Base-by-base conservation (phyloP, 2,797 vertebrate genomes). In the Argentina silus region DNA sequence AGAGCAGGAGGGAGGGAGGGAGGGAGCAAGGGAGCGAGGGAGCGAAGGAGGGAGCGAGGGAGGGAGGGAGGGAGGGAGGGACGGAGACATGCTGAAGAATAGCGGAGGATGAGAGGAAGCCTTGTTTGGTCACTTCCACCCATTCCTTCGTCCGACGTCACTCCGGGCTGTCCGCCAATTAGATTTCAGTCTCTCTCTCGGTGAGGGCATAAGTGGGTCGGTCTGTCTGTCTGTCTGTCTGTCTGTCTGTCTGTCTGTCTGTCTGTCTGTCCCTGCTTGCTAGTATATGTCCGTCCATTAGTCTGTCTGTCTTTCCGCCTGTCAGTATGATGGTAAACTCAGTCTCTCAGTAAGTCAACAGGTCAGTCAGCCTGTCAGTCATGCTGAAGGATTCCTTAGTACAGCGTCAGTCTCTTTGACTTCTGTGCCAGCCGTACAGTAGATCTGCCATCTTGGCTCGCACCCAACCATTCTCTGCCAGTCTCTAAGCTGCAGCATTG, bases 371-470 rank as follows among this genome's bases (percentile, higher is more conserved):
- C 86, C 84, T 90, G n/a, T 90, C 86, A 86, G 55, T 36, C 27
- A 1, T 36, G 1, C 27, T 36, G n/a, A n/a, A n/a, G n/a, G n/a
- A n/a, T n/a, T n/a, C n/a, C 27, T 36, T 36, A 36, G 27, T 36
- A 51, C 47, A 82, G 80, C 81, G 88, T 81, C 67, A 83, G 86
- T 74, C 67, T 56, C 56, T n/a, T 47, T 91, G 89, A 91, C 90
- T 88, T 88, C 86, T 85, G 86, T 90, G 82, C 73, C 76, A 87
- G 83, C 85, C 78, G 81, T 78, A 36, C 27, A 36, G 27, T 36
- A 69, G 68, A 3, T n/a, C 50, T 72, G 80, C 75, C 87, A 88
- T 69, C 75, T 73, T 86, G 85, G 65, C 79, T 45, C 27, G 15
- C 15, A 11, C 79, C 85, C 80, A 79, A 87, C 87, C 87, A 88